These are phyloP conservation scores for Hycleus cichorii DNA, from an alignment of 1,140 invertebrate genomes.

Conservation along the genomic window DNA sequence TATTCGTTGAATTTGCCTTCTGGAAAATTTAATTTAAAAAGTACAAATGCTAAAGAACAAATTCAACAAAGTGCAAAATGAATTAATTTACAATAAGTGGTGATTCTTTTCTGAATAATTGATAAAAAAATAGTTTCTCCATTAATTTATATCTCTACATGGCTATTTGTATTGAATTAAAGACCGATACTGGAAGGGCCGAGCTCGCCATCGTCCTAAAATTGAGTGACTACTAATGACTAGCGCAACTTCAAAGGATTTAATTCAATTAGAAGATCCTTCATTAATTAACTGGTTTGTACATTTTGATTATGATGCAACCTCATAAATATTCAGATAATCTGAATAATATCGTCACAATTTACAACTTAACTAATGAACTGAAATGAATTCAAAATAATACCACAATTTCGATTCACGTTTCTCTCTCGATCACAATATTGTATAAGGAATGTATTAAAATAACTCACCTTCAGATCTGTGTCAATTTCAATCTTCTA, in stretches of 20 bases:
- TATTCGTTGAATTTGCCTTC: slow-evolving; percentile 10
- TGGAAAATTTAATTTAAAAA: slow-evolving; percentile 14
- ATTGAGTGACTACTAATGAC: slow-evolving; percentile 6
- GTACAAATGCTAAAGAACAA: not conserved
- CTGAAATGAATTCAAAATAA: not conserved
- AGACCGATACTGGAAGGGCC: not conserved
- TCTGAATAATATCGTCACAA: slow-evolving; percentile 29
- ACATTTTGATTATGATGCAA: slow-evolving; percentile 31
- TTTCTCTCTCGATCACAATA: no score
- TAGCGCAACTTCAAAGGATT: slow-evolving; percentile 18
- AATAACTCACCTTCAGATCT: no score
- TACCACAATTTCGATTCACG: no score
- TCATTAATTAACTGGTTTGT: slow-evolving; percentile 31
- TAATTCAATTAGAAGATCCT: slow-evolving; percentile 30
- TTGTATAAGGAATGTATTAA: no score
- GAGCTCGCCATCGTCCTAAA: not conserved
- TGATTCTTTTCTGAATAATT: not conserved
- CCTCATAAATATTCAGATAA: slow-evolving; percentile 34
- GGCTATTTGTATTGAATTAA: not conserved
- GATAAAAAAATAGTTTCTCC: no score
- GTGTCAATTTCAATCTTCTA: no score
- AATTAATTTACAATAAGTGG: not conserved
- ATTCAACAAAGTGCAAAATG: no score
- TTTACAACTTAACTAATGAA: slow-evolving; percentile 33
- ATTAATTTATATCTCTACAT: not conserved